Base-by-base conservation (phyloP, 92 coral and sea anemone genomes). In the Palythoa caribaeorum region DNA sequence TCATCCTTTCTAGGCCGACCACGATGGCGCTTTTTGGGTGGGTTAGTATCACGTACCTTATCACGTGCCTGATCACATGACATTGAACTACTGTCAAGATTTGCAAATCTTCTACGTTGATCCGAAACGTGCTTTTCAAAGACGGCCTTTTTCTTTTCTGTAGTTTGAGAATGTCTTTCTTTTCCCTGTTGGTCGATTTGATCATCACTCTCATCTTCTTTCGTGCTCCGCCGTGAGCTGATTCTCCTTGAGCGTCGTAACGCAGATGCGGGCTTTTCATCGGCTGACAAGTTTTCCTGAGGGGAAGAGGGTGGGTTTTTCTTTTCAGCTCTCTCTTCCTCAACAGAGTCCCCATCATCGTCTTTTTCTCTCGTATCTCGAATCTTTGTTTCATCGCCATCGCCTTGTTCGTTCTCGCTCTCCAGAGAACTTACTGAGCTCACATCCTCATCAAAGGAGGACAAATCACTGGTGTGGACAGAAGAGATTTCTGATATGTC, bases 381-480 rank as follows among this genome's bases (percentile, higher is more conserved):
- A 38, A 75, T 87, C 44, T 77, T 76, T 68, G 79, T 83, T 68
- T 69, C 63, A 6, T 14, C 88, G 3, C 78, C 89, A 39, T 84
- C 92, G 1, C 52, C 76, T 17, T 63, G 79, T 10, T 87, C 87
- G 63, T 87, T 76, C 89, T 84, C 84, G 1, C 71, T 86, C 73
- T 88, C 90, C 59, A 53, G 62, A 13, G 89, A 71, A 17, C 94
- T 90, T 7, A 70, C 79, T 37, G 98, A 93, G 80, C 94, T 95
- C 14, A 93, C 92, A 37, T 96, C 95, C 21, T 91, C 99, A 20
- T 96, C 97, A 86, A 97, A 93, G 12, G 99, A 97, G 1, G 99
- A 97, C 91, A 97, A 88, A 89, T 97, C 99, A 63, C 99, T 97
- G 9, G 99, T 97, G 85, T 97, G 99, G 37, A 97, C 99, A 12